Conservation (phyloP, 1,140 invertebrate genomes). For the Neodiprion virginianus region DNA sequence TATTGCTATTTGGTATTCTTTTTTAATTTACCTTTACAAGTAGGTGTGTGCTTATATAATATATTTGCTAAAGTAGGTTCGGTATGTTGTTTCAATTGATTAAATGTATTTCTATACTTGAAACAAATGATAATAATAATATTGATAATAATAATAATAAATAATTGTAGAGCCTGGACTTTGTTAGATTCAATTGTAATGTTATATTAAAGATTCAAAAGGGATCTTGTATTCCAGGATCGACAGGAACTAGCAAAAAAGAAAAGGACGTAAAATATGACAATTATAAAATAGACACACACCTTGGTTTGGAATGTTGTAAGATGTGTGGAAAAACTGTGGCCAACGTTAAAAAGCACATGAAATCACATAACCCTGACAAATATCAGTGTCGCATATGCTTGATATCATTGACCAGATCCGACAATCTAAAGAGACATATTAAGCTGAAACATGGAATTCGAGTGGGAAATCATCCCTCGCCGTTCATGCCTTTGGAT, state of each 20-base stretch:
- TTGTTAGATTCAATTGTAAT: conserved; percentile 26
- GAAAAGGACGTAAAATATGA: conserved; percentile 59
- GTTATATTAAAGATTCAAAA: conserved; percentile 35
- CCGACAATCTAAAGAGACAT: conserved; percentile 62
- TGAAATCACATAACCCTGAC: conserved; percentile 62
- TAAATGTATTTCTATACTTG: background rate
- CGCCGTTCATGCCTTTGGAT: conserved; percentile 56
- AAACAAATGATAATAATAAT: background rate
- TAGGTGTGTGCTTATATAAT: conserved; percentile 12
- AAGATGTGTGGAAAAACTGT: conserved; percentile 59
- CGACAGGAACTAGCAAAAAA: conserved; percentile 54
- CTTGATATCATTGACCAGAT: conserved; percentile 61
- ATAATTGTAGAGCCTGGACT: conserved; percentile 48
- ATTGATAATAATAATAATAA: background rate
- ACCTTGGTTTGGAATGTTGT: conserved; percentile 54
- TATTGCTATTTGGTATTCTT: conserved; percentile 13
- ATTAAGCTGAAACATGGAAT: conserved; percentile 61
- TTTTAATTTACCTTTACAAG: conserved; percentile 7
- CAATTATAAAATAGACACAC: conserved; percentile 48
- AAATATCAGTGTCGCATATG: conserved; percentile 61
- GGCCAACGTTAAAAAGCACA: conserved; percentile 61
- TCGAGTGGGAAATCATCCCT: conserved; percentile 50
- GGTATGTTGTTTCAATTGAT: background rate
- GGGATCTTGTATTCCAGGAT: conserved; percentile 61
- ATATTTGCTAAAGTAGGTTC: conserved; percentile 18